phyloP scores from a whole-genome alignment of 2,113 vertebrate genomes.

The Blennius ocellaris region DNA sequence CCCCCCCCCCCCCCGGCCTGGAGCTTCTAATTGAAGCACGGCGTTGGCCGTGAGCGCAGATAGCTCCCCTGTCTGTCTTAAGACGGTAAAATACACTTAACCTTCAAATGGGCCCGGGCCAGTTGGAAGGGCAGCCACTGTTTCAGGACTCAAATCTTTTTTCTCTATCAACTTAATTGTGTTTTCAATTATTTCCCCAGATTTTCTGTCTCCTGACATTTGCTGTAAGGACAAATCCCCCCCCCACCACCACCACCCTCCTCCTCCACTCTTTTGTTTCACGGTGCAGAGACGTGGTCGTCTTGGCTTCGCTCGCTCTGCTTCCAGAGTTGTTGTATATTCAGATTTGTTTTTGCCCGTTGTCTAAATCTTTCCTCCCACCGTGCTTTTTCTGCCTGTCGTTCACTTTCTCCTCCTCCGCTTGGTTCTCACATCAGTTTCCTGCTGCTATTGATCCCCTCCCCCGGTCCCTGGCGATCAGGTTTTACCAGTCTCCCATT shows the following conservation, averaged over 20 bases:
- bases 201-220: slow-evolving; percentile 75
- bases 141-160: slow-evolving; percentile 69
- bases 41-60: slow-evolving; percentile 45
- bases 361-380: slow-evolving; percentile 32
- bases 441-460: slow-evolving; percentile 71
- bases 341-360: not conserved
- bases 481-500: slow-evolving; percentile 77
- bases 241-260: too few relatives aligned
- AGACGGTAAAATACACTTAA: slow-evolving; percentile 77
- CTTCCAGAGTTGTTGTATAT: not conserved
- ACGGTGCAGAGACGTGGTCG: slow-evolving; percentile 1
- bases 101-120: slow-evolving; percentile 68
- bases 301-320: too few relatives aligned
- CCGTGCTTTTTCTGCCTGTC: not conserved
- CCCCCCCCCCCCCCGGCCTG: not conserved
- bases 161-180: slow-evolving; percentile 77
- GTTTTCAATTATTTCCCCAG: slow-evolving; percentile 76
- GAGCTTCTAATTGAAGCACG: slow-evolving; percentile 50
- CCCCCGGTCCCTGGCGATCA: slow-evolving; percentile 68
- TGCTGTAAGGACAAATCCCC: slow-evolving; percentile 51
- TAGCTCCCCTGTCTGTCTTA: slow-evolving; percentile 67
- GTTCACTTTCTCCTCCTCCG: slow-evolving; percentile 29
- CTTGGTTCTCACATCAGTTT: slow-evolving; percentile 67
- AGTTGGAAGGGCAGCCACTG: slow-evolving; percentile 58
- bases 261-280: slow-evolving; percentile 30